Conservation (phyloP, 2,888 invertebrate genomes). For the Ypsolopha sequella region DNA sequence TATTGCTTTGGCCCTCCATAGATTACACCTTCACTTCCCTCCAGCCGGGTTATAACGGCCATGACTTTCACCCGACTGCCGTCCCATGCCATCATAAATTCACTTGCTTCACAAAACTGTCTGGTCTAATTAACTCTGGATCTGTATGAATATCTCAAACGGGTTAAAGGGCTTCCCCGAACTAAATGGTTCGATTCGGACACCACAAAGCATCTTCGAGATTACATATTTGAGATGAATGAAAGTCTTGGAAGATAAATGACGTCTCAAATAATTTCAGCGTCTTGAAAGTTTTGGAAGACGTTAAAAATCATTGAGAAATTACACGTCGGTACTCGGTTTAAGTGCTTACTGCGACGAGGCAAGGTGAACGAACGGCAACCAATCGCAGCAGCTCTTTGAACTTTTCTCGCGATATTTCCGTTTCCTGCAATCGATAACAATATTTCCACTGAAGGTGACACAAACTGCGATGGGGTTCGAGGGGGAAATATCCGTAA, state of each 20-base stretch:
- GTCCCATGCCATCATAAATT: conserved; percentile 36
- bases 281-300: too few relatives aligned
- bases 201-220: too few relatives aligned
- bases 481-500: not conserved
- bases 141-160: conserved; percentile 46
- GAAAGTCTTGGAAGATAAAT: too few relatives aligned
- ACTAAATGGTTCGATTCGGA: not conserved
- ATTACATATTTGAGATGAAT: too few relatives aligned
- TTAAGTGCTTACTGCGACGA: not conserved
- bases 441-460: conserved; percentile 28
- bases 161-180: not conserved
- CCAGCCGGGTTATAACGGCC: conserved; percentile 29
- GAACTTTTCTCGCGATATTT: conserved; percentile 34
- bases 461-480: conserved; percentile 11
- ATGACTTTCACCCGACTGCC: conserved; percentile 37
- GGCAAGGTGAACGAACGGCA: conserved; percentile 20
- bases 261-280: too few relatives aligned
- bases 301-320: too few relatives aligned
- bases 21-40: conserved; percentile 37
- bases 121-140: conserved; percentile 47
- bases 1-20: conserved; percentile 40
- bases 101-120: conserved; percentile 34
- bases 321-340: not conserved
- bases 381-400: conserved; percentile 18
- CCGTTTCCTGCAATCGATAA: conserved; percentile 40